Conservation (phyloP, 2,113 vertebrate species). For the Alligator sinensis region DNA sequence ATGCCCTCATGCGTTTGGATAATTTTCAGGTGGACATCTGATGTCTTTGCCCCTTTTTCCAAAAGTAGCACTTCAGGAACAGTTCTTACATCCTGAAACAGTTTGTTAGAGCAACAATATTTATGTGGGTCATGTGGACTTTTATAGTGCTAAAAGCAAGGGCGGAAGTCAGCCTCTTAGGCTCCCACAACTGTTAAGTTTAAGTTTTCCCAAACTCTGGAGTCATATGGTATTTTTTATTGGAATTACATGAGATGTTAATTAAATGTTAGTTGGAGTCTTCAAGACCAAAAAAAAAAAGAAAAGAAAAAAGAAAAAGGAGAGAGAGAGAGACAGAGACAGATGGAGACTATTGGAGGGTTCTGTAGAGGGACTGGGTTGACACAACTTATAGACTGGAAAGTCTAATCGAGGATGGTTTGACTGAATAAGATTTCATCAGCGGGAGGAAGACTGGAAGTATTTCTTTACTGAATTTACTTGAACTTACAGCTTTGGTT, state of each 20-base stretch:
- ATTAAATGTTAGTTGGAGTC: neutral
- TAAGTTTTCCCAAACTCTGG: neutral
- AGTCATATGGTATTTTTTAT: neutral
- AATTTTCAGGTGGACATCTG: neutral
- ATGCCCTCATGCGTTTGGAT: neutral
- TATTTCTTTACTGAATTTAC: neutral
- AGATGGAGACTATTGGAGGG: rapidly evolving
- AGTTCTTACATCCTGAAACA: neutral
- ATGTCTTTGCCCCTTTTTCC: neutral
- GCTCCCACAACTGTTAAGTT: neutral
- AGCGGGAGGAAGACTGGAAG: neutral
- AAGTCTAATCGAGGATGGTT: neutral
- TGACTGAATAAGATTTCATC: neutral
- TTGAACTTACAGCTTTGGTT: neutral
- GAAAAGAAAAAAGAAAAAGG: neutral
- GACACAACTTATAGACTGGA: neutral
- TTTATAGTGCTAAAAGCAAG: neutral
- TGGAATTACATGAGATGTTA: neutral
- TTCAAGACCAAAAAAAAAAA: neutral
- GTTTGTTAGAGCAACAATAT: neutral
- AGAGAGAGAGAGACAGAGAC: rapidly evolving
- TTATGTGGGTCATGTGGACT: neutral
- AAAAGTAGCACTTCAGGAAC: neutral
- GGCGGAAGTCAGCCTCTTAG: neutral
- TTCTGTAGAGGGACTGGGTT: neutral